These are phyloP conservation scores for Neosilurus mollespiculum DNA, from an alignment of 2,797 vertebrate species.

Conservation along the genomic window DNA sequence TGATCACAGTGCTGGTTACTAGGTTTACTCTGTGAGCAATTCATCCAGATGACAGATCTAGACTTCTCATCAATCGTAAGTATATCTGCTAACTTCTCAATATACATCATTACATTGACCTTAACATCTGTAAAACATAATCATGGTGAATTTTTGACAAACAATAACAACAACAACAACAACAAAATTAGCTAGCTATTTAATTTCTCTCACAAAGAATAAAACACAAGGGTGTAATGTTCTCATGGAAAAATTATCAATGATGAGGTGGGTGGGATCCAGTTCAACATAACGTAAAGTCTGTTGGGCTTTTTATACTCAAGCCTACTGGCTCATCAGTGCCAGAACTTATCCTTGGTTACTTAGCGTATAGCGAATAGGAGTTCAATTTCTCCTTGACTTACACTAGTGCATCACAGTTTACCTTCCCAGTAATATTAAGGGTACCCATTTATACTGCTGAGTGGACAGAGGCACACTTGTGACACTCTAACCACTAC, in stretches of 20 bases:
- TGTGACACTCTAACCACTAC: too few species aligned
- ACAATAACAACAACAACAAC: neutral
- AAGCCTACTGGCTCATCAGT: too few species aligned
- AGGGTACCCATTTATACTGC: too few species aligned
- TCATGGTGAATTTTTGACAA: neutral
- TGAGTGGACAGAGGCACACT: too few species aligned
- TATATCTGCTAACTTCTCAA: conserved; percentile 13
- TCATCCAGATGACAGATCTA: conserved; percentile 48
- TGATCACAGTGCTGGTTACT: conserved; percentile 49
- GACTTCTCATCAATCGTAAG: conserved; percentile 60
- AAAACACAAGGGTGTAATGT: neutral
- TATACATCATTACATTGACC: neutral
- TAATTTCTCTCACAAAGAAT: neutral
- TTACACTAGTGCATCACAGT: too few species aligned
- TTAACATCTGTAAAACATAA: neutral
- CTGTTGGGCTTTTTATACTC: neutral
- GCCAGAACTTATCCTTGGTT: too few species aligned
- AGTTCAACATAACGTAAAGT: neutral
- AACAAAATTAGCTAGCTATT: neutral
- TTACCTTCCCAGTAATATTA: too few species aligned
- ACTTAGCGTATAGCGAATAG: too few species aligned
- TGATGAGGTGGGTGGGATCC: neutral
- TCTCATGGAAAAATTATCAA: neutral
- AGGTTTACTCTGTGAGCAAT: conserved; percentile 44
- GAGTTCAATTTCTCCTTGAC: too few species aligned